These are phyloP conservation scores for Oplegnathus fasciatus DNA, from an alignment of 2,113 vertebrate species.

Conservation along the genomic window DNA sequence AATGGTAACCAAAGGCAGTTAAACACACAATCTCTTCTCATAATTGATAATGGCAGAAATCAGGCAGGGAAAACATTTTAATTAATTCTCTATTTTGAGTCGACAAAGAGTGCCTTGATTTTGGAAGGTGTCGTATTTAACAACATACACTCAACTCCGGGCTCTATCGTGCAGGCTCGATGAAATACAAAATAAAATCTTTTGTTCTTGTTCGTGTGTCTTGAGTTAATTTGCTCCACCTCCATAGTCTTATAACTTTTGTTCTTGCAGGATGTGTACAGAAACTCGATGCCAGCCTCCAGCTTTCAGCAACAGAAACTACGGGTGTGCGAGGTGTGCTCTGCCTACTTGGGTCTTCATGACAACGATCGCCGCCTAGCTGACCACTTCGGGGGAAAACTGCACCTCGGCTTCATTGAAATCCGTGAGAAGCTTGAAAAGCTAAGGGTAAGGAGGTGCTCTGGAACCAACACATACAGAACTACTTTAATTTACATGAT, in stretches of 20 bases:
- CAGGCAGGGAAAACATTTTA: not conserved
- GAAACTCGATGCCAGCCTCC: slow-evolving; percentile 99
- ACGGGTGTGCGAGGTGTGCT: slow-evolving; percentile 97
- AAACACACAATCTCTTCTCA: not conserved
- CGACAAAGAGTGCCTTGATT: not conserved
- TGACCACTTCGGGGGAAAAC: slow-evolving; percentile 98
- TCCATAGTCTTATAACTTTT: not conserved
- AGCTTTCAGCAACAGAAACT: slow-evolving; percentile 99
- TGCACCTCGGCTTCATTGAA: slow-evolving; percentile 98
- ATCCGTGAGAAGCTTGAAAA: slow-evolving; percentile 98
- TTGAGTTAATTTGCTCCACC: not conserved
- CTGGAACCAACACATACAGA: accelerated
- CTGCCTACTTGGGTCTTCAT: slow-evolving; percentile 97
- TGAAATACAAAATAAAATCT: not conserved
- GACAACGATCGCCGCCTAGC: slow-evolving; percentile 97
- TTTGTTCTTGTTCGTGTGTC: not conserved
- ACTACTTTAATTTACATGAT: not conserved
- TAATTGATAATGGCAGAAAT: not conserved
- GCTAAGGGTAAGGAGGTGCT: slow-evolving; percentile 87
- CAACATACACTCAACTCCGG: not conserved
- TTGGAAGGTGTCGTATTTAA: not conserved
- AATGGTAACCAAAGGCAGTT: not conserved
- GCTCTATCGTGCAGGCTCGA: not conserved
- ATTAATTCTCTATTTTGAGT: not conserved
- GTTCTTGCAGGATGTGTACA: slow-evolving; percentile 92